phyloP scores from a whole-genome alignment of 2,888 invertebrate species.

The Lymantria dispar region DNA sequence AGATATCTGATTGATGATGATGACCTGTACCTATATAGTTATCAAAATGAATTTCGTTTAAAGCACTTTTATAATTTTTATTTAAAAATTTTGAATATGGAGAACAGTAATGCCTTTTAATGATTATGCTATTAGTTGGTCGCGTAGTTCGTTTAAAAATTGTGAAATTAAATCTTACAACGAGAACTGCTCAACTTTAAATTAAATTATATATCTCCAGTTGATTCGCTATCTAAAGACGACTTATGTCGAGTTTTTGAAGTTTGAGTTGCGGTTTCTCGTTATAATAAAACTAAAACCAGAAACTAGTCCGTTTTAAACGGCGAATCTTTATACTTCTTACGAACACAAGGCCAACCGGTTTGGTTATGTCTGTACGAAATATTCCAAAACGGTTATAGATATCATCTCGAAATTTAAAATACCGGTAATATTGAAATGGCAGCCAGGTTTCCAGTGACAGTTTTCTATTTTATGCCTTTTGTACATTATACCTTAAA shows the following conservation, averaged over 20 bases:
- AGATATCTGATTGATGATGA: too few species aligned
- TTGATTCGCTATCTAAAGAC: not conserved
- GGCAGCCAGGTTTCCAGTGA: not conserved
- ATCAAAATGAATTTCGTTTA: too few species aligned
- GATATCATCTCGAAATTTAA: not conserved
- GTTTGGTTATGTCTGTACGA: slow-evolving; percentile 29
- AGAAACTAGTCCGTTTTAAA: slow-evolving; percentile 26
- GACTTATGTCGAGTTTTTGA: not conserved
- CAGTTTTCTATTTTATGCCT: too few species aligned
- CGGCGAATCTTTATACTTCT: slow-evolving; percentile 25
- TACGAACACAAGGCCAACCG: slow-evolving; percentile 50
- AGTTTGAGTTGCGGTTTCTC: slow-evolving; percentile 5
- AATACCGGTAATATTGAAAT: not conserved
- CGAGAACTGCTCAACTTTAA: not conserved
- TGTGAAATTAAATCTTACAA: not conserved
- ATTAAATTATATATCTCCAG: not conserved
- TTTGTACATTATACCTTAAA: too few species aligned
- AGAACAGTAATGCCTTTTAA: too few species aligned
- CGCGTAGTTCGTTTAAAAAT: too few species aligned
- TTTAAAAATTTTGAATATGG: too few species aligned
- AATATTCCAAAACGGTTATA: not conserved
- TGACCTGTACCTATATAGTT: too few species aligned
- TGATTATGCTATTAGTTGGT: too few species aligned
- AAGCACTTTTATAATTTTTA: too few species aligned
- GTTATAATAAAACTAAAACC: slow-evolving; percentile 8